Evolutionary conservation across 2,113 vertebrate species (phyloP), one percentile per base, ranked within the genome.

Genomic region (Melanostigma gelatinosum): DNA sequence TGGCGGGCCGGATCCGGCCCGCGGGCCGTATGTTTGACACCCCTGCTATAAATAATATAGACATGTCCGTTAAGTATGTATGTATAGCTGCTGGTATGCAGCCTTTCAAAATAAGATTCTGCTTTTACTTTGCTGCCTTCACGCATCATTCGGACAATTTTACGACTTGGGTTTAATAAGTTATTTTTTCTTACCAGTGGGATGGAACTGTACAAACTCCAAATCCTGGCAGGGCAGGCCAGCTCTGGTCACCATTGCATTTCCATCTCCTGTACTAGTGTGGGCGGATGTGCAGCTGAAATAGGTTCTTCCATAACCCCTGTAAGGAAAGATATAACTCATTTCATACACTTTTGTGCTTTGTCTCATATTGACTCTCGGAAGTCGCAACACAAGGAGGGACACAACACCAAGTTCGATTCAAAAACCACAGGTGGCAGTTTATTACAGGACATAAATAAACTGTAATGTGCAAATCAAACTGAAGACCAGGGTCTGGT

Each of bases 221-320:
- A 99, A 85, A 85, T 99, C 98, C 93, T 99, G 98, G 92, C 97
- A 98, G 73, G 98, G 97, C 63, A 99, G 95, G 2, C 97, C 97
- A 16, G 97, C 98, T 85, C 98, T 95, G 55, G 98, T 97, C 70
- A 99, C 94, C 97, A 99, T 98, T 13, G 97, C 98, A 1, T 93
- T 98, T 57, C 98, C 98, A 0, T 99, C 98, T 15, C 98, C 98
- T 0, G 98, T 99, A 79, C 94, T 96, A 6, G 98, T 99, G 88
- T 99, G 98, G 36, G 98, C 98, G 16, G 98, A 99, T 0, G 98
- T 99, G 82, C 98, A 99, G 91, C 98, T 99, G 94, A 99, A 99
- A 86, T 92, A 99, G 8, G 97, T 94, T 44, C 98, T 96, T 13
- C 98, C 97, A 0, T 99, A 99, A 32, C 98, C 98, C 58, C 97